Conservation (phyloP, 1,140 invertebrate species). For the Dendrolimus punctatus region DNA sequence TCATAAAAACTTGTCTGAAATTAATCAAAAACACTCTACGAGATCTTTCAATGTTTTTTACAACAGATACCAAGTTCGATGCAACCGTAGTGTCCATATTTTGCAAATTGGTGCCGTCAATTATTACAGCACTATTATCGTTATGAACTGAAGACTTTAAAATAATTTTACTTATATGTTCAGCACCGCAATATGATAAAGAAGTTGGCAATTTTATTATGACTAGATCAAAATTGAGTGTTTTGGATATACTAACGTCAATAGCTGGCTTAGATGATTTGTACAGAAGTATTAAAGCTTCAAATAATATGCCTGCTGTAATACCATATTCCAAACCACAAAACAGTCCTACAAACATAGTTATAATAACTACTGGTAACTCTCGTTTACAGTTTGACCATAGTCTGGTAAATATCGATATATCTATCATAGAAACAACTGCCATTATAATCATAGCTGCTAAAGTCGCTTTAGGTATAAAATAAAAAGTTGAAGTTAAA, state of each 20-base stretch:
- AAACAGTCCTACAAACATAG: slow-evolving; percentile 36
- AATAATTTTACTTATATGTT: slow-evolving; percentile 35
- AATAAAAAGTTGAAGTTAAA: slow-evolving; percentile 59
- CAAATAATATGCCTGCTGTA: slow-evolving; percentile 39
- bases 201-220: slow-evolving; percentile 23
- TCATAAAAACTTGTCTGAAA: slow-evolving; percentile 33
- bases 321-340: slow-evolving; percentile 57
- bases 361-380: slow-evolving; percentile 32
- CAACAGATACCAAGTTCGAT: slow-evolving; percentile 42
- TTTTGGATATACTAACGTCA: slow-evolving; percentile 23
- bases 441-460: slow-evolving; percentile 56
- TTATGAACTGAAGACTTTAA: slow-evolving; percentile 24
- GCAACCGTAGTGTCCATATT: slow-evolving; percentile 54
- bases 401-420: slow-evolving; percentile 31
- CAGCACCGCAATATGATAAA: slow-evolving; percentile 49
- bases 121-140: slow-evolving; percentile 26
- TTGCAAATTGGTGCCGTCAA: slow-evolving; percentile 44
- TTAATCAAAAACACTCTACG: slow-evolving; percentile 40
- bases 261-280: slow-evolving; percentile 35
- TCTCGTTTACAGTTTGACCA: slow-evolving; percentile 48
- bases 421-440: slow-evolving; percentile 58
- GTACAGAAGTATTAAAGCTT: slow-evolving; percentile 43
- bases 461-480: slow-evolving; percentile 56
- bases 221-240: slow-evolving; percentile 9
- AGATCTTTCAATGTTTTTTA: slow-evolving; percentile 39